These are phyloP conservation scores for Aradus depressus DNA, from an alignment of 2,888 invertebrate genomes.

Conservation along the genomic window DNA sequence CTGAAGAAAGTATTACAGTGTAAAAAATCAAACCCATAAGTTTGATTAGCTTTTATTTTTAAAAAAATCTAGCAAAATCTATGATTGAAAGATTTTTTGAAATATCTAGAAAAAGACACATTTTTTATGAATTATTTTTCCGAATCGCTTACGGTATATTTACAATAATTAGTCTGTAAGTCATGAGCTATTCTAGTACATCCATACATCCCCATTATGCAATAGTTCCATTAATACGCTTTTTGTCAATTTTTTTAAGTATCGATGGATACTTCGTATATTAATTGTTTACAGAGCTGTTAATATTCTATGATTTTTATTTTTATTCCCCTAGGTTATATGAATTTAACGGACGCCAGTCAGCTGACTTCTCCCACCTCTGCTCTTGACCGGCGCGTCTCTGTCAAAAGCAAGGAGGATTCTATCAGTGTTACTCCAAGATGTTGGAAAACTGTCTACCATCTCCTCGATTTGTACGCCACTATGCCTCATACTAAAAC, in stretches of 20 bases:
- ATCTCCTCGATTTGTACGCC: conserved; percentile 82
- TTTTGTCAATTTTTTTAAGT: background rate
- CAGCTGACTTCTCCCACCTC: conserved; percentile 24
- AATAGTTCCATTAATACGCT: background rate
- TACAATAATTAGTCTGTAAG: too few species aligned
- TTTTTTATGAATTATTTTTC: too few species aligned
- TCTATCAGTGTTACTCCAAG: conserved; percentile 49
- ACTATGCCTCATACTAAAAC: conserved; percentile 92
- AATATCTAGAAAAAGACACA: too few species aligned
- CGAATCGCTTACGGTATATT: too few species aligned
- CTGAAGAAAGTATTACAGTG: too few species aligned
- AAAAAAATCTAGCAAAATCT: too few species aligned
- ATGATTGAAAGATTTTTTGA: too few species aligned
- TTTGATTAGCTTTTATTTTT: too few species aligned
- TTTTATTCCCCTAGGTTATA: conserved; percentile 47
- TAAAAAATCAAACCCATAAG: too few species aligned
- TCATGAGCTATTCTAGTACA: too few species aligned
- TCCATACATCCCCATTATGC: too few species aligned
- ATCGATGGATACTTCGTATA: background rate
- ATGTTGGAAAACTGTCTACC: conserved; percentile 91
- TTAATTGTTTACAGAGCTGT: background rate
- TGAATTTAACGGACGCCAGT: conserved; percentile 61
- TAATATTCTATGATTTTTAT: background rate
- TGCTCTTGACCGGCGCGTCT: conserved; percentile 21
- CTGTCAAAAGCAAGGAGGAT: conserved; percentile 28